Percentiles rank a stretch among this genome's conserved stretches.
These are phyloP conservation scores for Melangyna quadrimaculata DNA, from an alignment of 2,888 invertebrate species.

Conservation along the genomic window DNA sequence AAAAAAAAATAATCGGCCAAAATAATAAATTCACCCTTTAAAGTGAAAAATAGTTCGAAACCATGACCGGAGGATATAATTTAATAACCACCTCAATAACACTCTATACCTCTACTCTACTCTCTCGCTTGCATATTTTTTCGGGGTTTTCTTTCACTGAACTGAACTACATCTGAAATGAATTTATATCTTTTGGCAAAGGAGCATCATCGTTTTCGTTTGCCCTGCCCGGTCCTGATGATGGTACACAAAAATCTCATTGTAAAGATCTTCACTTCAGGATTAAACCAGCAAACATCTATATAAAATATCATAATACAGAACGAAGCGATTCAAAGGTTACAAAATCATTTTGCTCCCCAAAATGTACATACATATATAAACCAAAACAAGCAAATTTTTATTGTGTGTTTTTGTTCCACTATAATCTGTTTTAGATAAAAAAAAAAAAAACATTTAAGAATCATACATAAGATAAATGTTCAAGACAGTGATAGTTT, in stretches of 20 bases:
- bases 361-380: too few relatives aligned
- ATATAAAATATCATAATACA: slow-evolving; percentile 8
- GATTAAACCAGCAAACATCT: slow-evolving; percentile 3
- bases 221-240: slow-evolving; percentile 5
- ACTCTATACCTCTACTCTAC: too few relatives aligned
- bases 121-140: neutral
- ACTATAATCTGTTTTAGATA: slow-evolving; percentile 18
- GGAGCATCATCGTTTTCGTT: neutral
- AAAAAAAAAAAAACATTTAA: slow-evolving; percentile 13
- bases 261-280: slow-evolving; percentile 5
- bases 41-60: slow-evolving; percentile 51
- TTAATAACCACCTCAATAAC: slow-evolving; percentile 57
- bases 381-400: neutral
- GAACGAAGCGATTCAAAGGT: slow-evolving; percentile 5
- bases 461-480: slow-evolving; percentile 1
- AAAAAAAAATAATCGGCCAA: slow-evolving; percentile 50
- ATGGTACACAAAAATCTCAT: slow-evolving; percentile 23
- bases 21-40: slow-evolving; percentile 56
- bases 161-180: slow-evolving; percentile 1
- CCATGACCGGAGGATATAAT: slow-evolving; percentile 58
- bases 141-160: neutral
- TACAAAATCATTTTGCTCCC: neutral
- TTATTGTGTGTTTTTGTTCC: neutral
- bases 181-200: slow-evolving; percentile 35
- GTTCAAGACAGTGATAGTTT: neutral